phyloP scores from a whole-genome alignment of 2,113 vertebrate species.

The Pseudolaguvia tuberculata region DNA sequence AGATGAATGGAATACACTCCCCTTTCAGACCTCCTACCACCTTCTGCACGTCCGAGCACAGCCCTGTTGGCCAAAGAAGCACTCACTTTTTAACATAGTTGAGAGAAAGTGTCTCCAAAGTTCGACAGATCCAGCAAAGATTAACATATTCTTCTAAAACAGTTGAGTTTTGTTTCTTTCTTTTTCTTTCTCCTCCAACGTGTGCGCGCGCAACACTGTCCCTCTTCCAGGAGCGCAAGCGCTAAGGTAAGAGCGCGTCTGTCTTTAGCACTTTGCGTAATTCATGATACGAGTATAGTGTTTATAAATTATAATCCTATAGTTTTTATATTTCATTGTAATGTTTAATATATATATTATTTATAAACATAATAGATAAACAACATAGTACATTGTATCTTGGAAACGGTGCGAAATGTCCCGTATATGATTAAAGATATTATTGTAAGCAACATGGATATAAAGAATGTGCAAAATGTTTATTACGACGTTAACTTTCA shows the following conservation, averaged over 20 bases:
- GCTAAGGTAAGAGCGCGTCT: constrained; percentile 23
- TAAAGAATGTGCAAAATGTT: not conserved
- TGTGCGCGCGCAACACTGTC: not conserved
- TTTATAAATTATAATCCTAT: no score
- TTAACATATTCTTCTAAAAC: constrained; percentile 13
- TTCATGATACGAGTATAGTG: not conserved
- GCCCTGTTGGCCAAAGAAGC: constrained; percentile 55
- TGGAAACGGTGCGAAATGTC: not conserved
- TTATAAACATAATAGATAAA: no score
- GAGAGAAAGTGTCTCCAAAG: constrained; percentile 58
- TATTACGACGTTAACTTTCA: no score
- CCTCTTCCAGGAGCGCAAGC: not conserved
- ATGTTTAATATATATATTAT: not conserved
- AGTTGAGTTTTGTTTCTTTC: not conserved
- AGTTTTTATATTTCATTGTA: not conserved
- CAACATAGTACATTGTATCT: no score
- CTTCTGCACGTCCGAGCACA: constrained; percentile 57
- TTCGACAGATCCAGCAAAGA: constrained; percentile 3
- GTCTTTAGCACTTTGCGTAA: not conserved
- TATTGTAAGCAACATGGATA: rapidly evolving
- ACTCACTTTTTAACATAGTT: constrained; percentile 61
- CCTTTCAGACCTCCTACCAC: constrained; percentile 59
- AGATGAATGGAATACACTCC: constrained; percentile 66
- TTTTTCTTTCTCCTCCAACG: not conserved
- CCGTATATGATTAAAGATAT: not conserved